Evolutionary conservation across 2,888 invertebrate genomes (phyloP).

Genomic region (Trilocha varians): DNA sequence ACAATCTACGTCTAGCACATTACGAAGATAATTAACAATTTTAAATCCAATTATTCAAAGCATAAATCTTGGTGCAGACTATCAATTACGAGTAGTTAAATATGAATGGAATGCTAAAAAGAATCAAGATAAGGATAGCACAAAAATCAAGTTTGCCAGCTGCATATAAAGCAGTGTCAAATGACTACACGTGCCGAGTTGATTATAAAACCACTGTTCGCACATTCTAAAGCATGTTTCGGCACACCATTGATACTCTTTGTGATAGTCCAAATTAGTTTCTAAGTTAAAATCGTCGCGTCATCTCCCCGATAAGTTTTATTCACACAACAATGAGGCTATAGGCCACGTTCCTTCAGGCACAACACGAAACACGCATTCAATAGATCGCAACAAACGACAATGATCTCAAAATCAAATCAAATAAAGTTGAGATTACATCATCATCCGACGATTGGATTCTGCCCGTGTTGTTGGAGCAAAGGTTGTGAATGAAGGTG

Average conservation of each 20-base stretch:
- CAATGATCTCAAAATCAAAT: conserved; percentile 34
- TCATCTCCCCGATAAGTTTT: conserved; percentile 67
- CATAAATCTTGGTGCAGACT: too few relatives aligned
- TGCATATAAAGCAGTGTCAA: not conserved
- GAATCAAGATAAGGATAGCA: not conserved
- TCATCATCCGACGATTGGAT: conserved; percentile 39
- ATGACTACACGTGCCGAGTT: conserved; percentile 49
- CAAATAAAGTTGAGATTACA: conserved; percentile 54
- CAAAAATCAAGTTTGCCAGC: not conserved
- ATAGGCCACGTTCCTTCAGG: conserved; percentile 61
- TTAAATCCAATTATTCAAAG: too few relatives aligned
- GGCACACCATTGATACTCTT: conserved; percentile 63
- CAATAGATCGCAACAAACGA: conserved; percentile 19
- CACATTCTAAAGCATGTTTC: conserved; percentile 61
- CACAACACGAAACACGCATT: conserved; percentile 22
- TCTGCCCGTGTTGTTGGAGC: conserved; percentile 36
- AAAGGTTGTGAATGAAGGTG: conserved; percentile 36
- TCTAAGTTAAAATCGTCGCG: conserved; percentile 59
- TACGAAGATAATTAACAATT: not conserved
- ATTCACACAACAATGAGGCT: conserved; percentile 63
- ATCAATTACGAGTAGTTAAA: too few relatives aligned
- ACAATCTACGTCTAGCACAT: not conserved
- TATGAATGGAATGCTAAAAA: not conserved
- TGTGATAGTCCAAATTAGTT: conserved; percentile 72
- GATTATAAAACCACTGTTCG: conserved; percentile 48